Percentiles rank a stretch among this genome's conserved stretches.
Conservation (phyloP, 2,888 invertebrate genomes). For the Adela reaumurella region DNA sequence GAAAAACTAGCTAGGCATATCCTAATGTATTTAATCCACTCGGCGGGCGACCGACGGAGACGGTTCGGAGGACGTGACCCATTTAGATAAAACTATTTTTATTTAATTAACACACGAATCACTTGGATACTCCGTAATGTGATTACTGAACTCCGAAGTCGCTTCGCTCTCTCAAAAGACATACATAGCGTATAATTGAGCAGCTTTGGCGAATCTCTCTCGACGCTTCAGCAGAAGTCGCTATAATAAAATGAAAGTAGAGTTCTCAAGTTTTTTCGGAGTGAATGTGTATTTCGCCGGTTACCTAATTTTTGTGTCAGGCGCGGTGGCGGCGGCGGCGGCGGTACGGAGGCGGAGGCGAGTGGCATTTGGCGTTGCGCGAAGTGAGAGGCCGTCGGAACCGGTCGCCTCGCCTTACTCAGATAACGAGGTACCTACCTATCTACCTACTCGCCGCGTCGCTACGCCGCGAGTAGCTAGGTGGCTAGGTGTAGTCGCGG, state of each 20-base stretch:
- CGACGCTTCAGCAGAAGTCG: neutral
- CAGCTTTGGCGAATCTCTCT: neutral
- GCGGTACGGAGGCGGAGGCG: conserved; percentile 17
- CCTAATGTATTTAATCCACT: too few relatives aligned
- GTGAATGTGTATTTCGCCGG: conserved; percentile 42
- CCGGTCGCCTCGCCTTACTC: conserved; percentile 45
- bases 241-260: neutral
- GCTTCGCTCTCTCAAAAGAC: too few relatives aligned
- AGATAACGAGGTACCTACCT: conserved; percentile 35
- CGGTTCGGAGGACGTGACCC: too few relatives aligned
- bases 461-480: too few relatives aligned
- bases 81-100: too few relatives aligned
- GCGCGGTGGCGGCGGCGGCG: neutral
- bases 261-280: conserved; percentile 20
- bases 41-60: too few relatives aligned
- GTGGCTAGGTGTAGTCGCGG: too few relatives aligned
- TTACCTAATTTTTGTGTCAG: conserved; percentile 50
- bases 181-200: too few relatives aligned
- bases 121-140: too few relatives aligned
- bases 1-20: too few relatives aligned
- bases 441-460: conserved; percentile 18
- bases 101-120: too few relatives aligned
- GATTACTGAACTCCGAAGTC: too few relatives aligned
- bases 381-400: conserved; percentile 54
- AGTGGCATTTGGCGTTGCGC: conserved; percentile 47